These are phyloP conservation scores for Strix aluco DNA, from an alignment of 2,113 vertebrate species.

Conservation along the genomic window DNA sequence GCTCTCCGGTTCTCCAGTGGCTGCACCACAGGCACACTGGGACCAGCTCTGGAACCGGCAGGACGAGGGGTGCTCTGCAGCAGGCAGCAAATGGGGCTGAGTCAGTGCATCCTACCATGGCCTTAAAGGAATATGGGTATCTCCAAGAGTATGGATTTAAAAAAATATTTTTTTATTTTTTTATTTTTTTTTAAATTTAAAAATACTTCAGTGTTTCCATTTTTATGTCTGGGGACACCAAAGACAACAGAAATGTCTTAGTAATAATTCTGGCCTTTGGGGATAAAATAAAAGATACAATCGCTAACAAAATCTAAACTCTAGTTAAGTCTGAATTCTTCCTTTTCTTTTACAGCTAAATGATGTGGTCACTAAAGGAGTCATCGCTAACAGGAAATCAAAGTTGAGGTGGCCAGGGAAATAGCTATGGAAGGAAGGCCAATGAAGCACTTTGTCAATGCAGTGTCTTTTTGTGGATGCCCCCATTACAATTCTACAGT, in stretches of 20 bases:
- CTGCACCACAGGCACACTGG: fast-evolving
- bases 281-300: not conserved
- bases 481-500: not conserved
- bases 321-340: not conserved
- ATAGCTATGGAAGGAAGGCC: not conserved
- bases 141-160: not conserved
- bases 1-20: not conserved
- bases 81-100: not conserved
- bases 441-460: not conserved
- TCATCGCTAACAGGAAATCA: not conserved
- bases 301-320: not conserved
- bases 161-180: no score
- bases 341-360: not conserved
- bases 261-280: not conserved
- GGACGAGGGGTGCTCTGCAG: not conserved
- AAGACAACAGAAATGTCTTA: not conserved
- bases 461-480: not conserved
- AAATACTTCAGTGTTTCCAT: not conserved
- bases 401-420: not conserved
- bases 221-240: not conserved
- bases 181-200: not conserved
- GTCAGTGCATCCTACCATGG: fast-evolving
- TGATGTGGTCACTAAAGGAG: not conserved
- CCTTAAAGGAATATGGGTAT: not conserved
- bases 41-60: not conserved